phyloP scores from a whole-genome alignment of 2,797 vertebrate genomes.

The Pangasius krempfi region DNA sequence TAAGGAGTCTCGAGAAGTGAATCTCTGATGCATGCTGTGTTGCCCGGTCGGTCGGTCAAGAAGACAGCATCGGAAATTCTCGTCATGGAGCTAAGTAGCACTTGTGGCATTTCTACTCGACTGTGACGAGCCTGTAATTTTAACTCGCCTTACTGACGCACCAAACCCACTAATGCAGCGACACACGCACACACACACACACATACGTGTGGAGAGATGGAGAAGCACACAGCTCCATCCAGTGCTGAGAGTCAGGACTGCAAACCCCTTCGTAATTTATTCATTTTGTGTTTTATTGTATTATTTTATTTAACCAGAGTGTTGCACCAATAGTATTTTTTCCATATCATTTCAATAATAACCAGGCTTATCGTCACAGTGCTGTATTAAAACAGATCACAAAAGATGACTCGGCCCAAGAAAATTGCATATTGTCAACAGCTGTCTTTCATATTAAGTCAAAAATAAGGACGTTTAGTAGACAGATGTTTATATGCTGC shows the following conservation, averaged over 20 bases:
- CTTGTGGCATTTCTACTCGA: not conserved
- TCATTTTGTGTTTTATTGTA: not conserved
- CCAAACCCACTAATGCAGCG: not conserved
- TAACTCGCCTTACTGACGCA: not conserved
- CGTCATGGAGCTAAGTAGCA: not conserved
- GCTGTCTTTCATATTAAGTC: not conserved
- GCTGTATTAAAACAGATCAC: not conserved
- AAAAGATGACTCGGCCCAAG: not conserved
- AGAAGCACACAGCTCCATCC: conserved; percentile 43
- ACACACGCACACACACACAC: not conserved
- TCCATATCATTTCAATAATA: not conserved
- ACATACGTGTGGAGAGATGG: not conserved
- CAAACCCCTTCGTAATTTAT: not conserved
- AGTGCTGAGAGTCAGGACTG: conserved; percentile 26
- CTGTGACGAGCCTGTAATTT: conserved; percentile 1
- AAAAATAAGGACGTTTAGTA: not conserved
- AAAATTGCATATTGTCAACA: not conserved
- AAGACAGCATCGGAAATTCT: not conserved
- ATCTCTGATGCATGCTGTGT: too few species aligned
- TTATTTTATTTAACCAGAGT: not conserved
- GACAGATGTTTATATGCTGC: not conserved
- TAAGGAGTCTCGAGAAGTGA: not conserved
- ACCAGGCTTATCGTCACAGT: too few species aligned
- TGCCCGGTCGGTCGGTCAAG: not conserved
- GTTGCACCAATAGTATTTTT: not conserved